Evolutionary conservation across 2,113 vertebrate genomes (phyloP).

Genomic region (Talpa occidentalis): DNA sequence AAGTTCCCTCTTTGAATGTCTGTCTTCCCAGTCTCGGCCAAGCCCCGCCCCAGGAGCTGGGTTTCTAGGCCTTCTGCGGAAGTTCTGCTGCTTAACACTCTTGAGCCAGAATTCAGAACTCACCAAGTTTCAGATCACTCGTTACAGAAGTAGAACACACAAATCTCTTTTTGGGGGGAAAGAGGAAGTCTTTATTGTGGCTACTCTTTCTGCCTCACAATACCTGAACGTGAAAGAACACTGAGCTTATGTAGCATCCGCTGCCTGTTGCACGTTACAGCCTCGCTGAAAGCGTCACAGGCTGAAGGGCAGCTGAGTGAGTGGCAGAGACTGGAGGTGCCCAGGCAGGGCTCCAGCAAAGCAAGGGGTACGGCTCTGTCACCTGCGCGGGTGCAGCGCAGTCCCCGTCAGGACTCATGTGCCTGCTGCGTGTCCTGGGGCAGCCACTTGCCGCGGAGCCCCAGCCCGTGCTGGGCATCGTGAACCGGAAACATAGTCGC

Average conservation of each 20-base stretch:
- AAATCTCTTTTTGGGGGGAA: not conserved
- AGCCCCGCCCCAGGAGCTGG: not conserved
- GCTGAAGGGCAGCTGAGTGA: not conserved
- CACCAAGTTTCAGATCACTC: not conserved
- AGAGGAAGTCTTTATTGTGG: not conserved
- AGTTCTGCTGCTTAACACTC: not conserved
- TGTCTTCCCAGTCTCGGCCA: not conserved
- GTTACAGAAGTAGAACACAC: not conserved
- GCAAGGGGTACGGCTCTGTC: not conserved
- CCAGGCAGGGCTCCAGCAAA: not conserved
- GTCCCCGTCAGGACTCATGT: not conserved
- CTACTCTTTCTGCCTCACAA: not conserved
- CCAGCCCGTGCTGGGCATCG: not conserved
- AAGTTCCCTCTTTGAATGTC: fast-evolving
- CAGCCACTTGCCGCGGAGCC: not conserved
- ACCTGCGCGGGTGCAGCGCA: not conserved
- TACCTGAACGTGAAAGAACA: not conserved
- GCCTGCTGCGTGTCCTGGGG: not conserved
- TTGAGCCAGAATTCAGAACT: not conserved
- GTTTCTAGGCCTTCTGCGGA: not conserved
- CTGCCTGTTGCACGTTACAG: no score
- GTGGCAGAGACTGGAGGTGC: not conserved
- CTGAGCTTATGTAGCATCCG: not conserved
- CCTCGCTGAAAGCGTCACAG: not conserved
- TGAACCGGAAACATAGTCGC: fast-evolving